Evolutionary conservation across 1,140 invertebrate species (phyloP).

Genomic region (Notospermus geniculatus): DNA sequence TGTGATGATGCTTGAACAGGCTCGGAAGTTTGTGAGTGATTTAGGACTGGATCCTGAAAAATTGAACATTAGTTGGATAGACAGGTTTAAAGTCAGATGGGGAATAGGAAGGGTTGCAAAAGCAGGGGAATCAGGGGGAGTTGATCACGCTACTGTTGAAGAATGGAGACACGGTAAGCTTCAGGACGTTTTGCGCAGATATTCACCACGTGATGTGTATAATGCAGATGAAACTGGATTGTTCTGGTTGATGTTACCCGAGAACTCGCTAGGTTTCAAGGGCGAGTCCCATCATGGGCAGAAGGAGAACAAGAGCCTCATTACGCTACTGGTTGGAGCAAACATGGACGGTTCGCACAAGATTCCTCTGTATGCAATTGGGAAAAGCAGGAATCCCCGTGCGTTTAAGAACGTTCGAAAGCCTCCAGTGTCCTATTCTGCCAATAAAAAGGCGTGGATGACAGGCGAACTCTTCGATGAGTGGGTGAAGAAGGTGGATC

Average conservation of each 20-base stretch:
- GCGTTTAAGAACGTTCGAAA: constrained; percentile 56
- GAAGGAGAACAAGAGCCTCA: constrained; percentile 55
- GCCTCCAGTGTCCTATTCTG: constrained; percentile 48
- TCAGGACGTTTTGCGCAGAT: constrained; percentile 24
- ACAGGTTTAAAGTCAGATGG: too few relatives aligned
- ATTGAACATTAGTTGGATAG: too few relatives aligned
- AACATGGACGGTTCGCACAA: constrained; percentile 57
- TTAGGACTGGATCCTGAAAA: too few relatives aligned
- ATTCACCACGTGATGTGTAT: constrained; percentile 50
- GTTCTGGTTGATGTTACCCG: too few relatives aligned
- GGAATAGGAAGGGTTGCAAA: too few relatives aligned
- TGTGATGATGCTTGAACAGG: too few relatives aligned
- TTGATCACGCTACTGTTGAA: too few relatives aligned
- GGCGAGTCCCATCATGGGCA: constrained; percentile 40
- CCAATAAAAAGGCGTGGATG: constrained; percentile 28
- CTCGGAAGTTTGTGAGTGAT: too few relatives aligned
- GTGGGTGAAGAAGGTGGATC: constrained; percentile 19
- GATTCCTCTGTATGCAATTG: constrained; percentile 55
- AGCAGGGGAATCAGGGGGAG: too few relatives aligned
- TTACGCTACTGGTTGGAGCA: constrained; percentile 53
- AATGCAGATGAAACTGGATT: constrained; percentile 58
- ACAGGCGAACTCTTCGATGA: constrained; percentile 18
- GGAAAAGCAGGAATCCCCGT: constrained; percentile 55
- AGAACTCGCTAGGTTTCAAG: constrained; percentile 53
- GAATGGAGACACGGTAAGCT: too few relatives aligned